These are phyloP conservation scores for Synanthedon vespiformis DNA, from an alignment of 2,888 invertebrate genomes.

Conservation along the genomic window DNA sequence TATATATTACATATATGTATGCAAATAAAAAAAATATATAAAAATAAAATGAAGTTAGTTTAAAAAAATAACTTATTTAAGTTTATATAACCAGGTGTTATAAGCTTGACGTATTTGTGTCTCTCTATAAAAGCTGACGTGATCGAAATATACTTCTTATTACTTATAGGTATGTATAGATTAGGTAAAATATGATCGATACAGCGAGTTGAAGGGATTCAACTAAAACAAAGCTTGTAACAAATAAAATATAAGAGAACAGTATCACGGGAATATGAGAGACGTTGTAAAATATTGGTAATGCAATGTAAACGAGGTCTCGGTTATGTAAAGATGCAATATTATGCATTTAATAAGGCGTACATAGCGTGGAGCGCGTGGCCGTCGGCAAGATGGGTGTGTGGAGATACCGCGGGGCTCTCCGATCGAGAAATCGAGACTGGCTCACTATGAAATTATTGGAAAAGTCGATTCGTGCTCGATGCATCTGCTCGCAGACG, in stretches of 20 bases:
- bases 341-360: constrained; percentile 66
- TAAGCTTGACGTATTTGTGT: too few relatives aligned
- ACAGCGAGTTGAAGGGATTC: too few relatives aligned
- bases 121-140: too few relatives aligned
- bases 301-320: constrained; percentile 60
- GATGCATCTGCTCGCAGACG: constrained; percentile 48
- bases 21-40: too few relatives aligned
- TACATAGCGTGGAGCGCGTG: constrained; percentile 22
- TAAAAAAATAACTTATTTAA: too few relatives aligned
- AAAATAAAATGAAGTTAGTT: too few relatives aligned
- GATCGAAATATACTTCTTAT: too few relatives aligned
- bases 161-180: too few relatives aligned
- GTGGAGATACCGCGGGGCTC: constrained; percentile 29
- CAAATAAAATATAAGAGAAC: constrained; percentile 17
- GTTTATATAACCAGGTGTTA: too few relatives aligned
- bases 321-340: constrained; percentile 54
- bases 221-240: neutral
- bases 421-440: constrained; percentile 47
- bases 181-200: too few relatives aligned
- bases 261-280: constrained; percentile 23
- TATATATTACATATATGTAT: too few relatives aligned
- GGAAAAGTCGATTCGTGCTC: constrained; percentile 61
- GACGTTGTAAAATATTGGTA: constrained; percentile 49
- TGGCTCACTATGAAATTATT: constrained; percentile 63
- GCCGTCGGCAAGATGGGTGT: constrained; percentile 58